Base-by-base conservation (phyloP, 2,113 vertebrate species). In the Desmodus rotundus region DNA sequence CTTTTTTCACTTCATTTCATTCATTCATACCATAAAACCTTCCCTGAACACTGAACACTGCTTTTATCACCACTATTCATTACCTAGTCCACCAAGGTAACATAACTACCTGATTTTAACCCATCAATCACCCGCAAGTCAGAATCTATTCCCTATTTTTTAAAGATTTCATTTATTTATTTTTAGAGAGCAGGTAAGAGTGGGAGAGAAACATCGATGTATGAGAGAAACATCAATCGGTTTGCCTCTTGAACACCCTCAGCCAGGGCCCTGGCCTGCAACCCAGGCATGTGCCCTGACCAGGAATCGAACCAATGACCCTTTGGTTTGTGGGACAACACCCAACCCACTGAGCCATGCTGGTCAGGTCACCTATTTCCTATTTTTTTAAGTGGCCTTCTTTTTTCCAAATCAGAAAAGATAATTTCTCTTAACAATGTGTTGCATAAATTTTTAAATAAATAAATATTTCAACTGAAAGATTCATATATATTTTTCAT, bases 1-100 rank as follows among this genome's bases (percentile, higher is more conserved):
- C 36, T 76, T 56, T 93, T 63, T 63, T 91, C 52, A 72, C 24
- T 88, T 90, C 63, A 94, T 87, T 92, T 91, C 67, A 80, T 15
- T 63, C 8, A 91, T 38, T 80, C 73, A 87, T 1, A 77, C 22
- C 38, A 84, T 52, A 88, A 92, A 74, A 80, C 28, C 52, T 72
- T 96, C 45, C 52, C 28, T 81, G 5, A 80, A 41, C 54, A 92
- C 28, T 81, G 5, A 80, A 41, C 54, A 92, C 43, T 94, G 45
- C 61, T 87, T 91, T 85, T 76, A 85, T 61, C 28, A 73, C 24
- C 56, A 68, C 50, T 47, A 47, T 87, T 82, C 9, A 52, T 36
- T 82, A 68, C 28, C 33, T 65, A 84, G 47, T 13, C 26, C 38
- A 72, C 20, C 28, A 70, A 47, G 14, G 70, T 61, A 43, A 77